Conservation (phyloP, 37 sponge, comb jelly and placozoan genomes). For the Halisarca cf. caerulea region DNA sequence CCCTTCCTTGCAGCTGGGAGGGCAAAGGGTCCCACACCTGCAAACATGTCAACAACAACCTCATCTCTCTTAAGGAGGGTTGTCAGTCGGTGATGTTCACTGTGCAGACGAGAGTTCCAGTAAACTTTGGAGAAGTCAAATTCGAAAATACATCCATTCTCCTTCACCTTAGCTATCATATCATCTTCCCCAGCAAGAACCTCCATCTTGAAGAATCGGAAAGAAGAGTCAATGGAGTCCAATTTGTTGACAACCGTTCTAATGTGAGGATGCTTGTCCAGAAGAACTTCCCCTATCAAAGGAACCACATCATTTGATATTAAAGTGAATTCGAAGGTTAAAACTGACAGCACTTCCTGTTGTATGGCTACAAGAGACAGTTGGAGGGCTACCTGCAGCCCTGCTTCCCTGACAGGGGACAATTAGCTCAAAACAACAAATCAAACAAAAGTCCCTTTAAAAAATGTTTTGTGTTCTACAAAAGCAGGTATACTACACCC, state of each 20-base stretch:
- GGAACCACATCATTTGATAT: neutral
- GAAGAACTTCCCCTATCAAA: conserved; percentile 76
- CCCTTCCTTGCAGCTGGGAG: conserved; percentile 88
- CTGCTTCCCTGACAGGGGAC: no score
- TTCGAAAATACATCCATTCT: conserved; percentile 79
- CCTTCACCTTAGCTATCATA: conserved; percentile 76
- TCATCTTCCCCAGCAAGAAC: conserved; percentile 86
- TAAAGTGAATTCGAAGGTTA: neutral
- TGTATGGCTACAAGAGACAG: neutral
- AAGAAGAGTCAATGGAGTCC: conserved; percentile 74
- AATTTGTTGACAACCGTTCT: conserved; percentile 94
- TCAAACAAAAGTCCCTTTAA: no score
- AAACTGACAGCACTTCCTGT: conserved; percentile 1
- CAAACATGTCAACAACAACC: conserved; percentile 92
- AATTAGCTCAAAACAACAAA: no score
- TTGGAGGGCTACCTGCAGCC: no score
- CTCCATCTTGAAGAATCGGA: conserved; percentile 94
- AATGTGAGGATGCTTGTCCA: conserved; percentile 79
- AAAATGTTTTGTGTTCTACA: no score
- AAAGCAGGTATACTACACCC: no score
- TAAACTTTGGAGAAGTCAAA: conserved; percentile 96
- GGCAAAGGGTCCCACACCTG: conserved; percentile 98
- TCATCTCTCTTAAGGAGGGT: conserved; percentile 55
- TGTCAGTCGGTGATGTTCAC: conserved; percentile 75
- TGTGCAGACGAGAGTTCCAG: conserved; percentile 96